Base-by-base conservation (phyloP, 2,113 vertebrate genomes). In the Brachyhypopomus gauderio region DNA sequence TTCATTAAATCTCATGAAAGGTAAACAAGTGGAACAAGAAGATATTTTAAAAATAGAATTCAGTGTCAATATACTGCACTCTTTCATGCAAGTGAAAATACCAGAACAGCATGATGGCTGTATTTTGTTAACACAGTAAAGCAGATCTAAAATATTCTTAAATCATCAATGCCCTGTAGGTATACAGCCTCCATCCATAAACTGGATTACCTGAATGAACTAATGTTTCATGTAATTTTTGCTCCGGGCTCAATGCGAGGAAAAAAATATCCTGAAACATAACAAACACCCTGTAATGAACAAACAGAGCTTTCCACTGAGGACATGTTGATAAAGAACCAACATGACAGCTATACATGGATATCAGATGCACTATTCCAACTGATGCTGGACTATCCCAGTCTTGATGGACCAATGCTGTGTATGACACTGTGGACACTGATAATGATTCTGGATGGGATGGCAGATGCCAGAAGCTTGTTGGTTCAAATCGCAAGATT, bases 1-100 rank as follows among this genome's bases (percentile, higher is more conserved):
- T n/a, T 52, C 45, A 14, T 52, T 52, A 52, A 41, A 22, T 41
- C 66, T 70, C 66, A 70, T 67, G 66, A 70, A 70, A 41, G 36
- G n/a, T 41, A 41, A 70, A 22, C 17, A 41, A 19, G 36, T 2
- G 20, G 34, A 3, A 41, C 3, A 41, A n/a, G 19, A 41, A 41
- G 66, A 19, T 22, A 7, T 2, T 0, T 27, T 2, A 30, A 67
- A 67, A 34, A 67, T 8, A 64, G 64, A 36, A 4, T 2, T 7
- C 7, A 34, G 17, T 36, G 16, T 36, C 0, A 7, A 70, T 22
- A 41, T 41, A 22, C 20, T 3, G 45, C 8, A 52, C 12, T 52
- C 45, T 67, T 67, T 41, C 36, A 22, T 22, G 36, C 9, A 12
- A 12, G 36, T 70, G n/a, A 67, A 19, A 30, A 34, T 2, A 34